Evolutionary conservation across 1,140 invertebrate genomes (phyloP), one percentile per base, ranked within the genome.

Genomic region (Drosophila mauritiana): DNA sequence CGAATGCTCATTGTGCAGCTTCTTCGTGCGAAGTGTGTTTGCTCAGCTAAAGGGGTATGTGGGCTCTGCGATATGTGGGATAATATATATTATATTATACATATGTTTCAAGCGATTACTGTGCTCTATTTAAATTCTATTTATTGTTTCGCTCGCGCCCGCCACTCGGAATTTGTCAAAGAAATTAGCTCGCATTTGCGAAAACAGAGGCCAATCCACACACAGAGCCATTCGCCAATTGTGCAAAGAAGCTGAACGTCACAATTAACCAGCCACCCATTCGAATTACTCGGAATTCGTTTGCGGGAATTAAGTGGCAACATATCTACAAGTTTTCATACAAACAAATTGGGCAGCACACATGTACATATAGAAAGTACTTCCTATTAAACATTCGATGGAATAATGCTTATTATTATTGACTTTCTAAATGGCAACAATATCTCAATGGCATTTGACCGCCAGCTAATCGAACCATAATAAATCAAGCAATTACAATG

Each of bases 91-190:
- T 54, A n/a, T 49, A 36, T 45, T 22, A 22, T 22, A 22, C 20
- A 22, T 22, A 22, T 22, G 20, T 22, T 22, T 42, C 6, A 37
- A 56, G 27, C n/a, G 31, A n/a, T 68, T 31, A 11, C 39, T 67
- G 40, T 25, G 64, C 63, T 70, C 63, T 69, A 69, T 48, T 70
- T 67, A 27, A 34, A 69, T 70, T 70, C 64, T 69, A 70, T 70
- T 49, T 67, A 65, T 68, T 52, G 64, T 49, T 57, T 69, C 34
- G 48, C 67, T 70, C 67, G 63, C 67, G 40, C 51, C 64, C 69
- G 64, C 34, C 17, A 70, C 67, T 57, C 67, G 65, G 63, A 70
- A 56, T 70, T 70, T 69, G 67, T 70, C 67, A 46, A 70, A 70
- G 67, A 69, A 70, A 70, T 70, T 69, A 70, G 67, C 67, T 69